A percentile compares a stretch with the other conserved stretches of the same genome.
Evolutionary conservation across 2,888 invertebrate species (phyloP).

Genomic region (Macropis europaea): DNA sequence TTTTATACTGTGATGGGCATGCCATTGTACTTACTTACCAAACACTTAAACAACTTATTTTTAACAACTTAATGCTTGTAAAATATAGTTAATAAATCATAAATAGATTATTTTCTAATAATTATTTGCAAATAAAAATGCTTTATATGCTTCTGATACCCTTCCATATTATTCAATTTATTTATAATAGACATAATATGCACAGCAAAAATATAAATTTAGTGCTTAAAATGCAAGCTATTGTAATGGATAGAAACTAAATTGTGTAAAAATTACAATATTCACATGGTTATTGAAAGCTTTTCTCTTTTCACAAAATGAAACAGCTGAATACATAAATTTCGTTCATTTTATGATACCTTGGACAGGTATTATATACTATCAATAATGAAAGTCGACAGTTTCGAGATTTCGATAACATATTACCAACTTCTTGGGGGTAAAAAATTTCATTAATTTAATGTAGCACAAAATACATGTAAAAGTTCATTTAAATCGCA

Average conservation of each 20-base stretch:
- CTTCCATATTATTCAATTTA: too few species aligned
- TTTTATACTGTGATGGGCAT: constrained; percentile 95
- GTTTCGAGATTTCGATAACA: neutral
- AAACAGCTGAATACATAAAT: too few species aligned
- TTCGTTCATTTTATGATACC: too few species aligned
- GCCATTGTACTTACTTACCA: constrained; percentile 83
- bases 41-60: constrained; percentile 71
- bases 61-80: constrained; percentile 11
- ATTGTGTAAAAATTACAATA: too few species aligned
- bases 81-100: neutral
- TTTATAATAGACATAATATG: neutral
- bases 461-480: neutral
- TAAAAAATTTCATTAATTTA: neutral
- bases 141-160: neutral
- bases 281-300: too few species aligned
- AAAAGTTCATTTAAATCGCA: constrained; percentile 6
- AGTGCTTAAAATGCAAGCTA: too few species aligned
- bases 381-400: neutral
- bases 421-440: neutral
- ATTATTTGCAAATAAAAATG: neutral
- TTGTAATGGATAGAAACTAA: too few species aligned
- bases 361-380: too few species aligned
- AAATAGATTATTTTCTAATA: constrained; percentile 9
- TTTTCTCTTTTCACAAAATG: too few species aligned
- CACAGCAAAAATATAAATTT: too few species aligned